Evolutionary conservation across 2,888 invertebrate species (phyloP).

Genomic region (Lottia gigantea): DNA sequence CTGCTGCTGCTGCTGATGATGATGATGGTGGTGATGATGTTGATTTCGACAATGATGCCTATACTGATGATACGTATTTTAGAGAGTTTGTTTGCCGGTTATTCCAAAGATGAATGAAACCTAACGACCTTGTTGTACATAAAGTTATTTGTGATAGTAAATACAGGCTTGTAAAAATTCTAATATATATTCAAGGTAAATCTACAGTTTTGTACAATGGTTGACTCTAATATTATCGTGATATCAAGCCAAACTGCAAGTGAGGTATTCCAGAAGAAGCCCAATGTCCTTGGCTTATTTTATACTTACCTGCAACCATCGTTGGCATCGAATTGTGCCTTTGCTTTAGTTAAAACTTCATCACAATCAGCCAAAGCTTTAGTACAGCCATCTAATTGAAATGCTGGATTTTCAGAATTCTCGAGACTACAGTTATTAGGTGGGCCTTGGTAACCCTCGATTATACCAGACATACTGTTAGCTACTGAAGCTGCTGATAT

Average conservation of each 20-base stretch:
- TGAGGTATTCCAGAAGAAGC: background rate
- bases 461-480: constrained; percentile 1
- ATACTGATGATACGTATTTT: too few relatives aligned
- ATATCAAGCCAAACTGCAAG: background rate
- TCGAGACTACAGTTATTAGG: background rate
- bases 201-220: too few relatives aligned
- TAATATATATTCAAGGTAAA: too few relatives aligned
- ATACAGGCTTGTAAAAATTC: too few relatives aligned
- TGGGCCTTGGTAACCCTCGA: constrained; percentile 1
- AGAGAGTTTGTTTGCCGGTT: too few relatives aligned
- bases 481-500: constrained; percentile 6
- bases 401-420: constrained; percentile 1
- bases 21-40: background rate
- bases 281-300: background rate
- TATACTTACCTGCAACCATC: background rate
- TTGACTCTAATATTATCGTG: too few relatives aligned
- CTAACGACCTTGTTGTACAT: too few relatives aligned
- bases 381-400: background rate
- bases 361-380: background rate
- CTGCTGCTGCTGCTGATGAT: background rate
- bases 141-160: too few relatives aligned
- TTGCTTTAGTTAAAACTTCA: background rate
- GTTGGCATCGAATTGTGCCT: background rate
- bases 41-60: too few relatives aligned
- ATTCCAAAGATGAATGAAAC: too few relatives aligned